These are phyloP conservation scores for Bhutanitis thaidina DNA, from an alignment of 2,888 invertebrate species.

Conservation along the genomic window DNA sequence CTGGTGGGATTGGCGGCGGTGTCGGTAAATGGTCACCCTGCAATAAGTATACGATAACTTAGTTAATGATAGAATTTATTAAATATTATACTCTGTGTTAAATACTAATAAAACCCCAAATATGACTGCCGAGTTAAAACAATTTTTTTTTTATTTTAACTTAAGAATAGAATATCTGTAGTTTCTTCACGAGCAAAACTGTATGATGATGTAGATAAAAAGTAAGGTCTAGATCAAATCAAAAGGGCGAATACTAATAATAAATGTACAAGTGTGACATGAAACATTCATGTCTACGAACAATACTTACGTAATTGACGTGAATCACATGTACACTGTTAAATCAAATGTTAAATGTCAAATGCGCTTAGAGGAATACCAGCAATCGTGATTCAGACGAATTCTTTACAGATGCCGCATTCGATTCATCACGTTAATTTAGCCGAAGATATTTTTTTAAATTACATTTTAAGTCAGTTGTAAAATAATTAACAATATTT, in stretches of 20 bases:
- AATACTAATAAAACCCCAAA: too few relatives aligned
- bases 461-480: too few relatives aligned
- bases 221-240: conserved; percentile 17
- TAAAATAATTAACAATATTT: too few relatives aligned
- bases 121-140: too few relatives aligned
- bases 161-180: too few relatives aligned
- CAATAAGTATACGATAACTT: conserved; percentile 15
- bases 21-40: conserved; percentile 88
- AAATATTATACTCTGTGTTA: too few relatives aligned
- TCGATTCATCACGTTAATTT: conserved; percentile 16
- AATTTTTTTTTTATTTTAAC: too few relatives aligned
- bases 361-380: conserved; percentile 15
- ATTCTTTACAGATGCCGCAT: conserved; percentile 19
- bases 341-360: conserved; percentile 19
- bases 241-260: conserved; percentile 17
- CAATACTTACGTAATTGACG: conserved; percentile 20
- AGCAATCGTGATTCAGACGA: conserved; percentile 17
- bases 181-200: too few relatives aligned
- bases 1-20: conserved; percentile 89
- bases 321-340: conserved; percentile 15
- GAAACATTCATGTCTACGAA: conserved; percentile 6
- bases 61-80: too few relatives aligned
- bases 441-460: too few relatives aligned
- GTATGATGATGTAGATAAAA: too few relatives aligned
- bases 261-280: too few relatives aligned